Evolutionary conservation across 2,113 vertebrate genomes (phyloP).

Genomic region (Cochlearius cochlearius): DNA sequence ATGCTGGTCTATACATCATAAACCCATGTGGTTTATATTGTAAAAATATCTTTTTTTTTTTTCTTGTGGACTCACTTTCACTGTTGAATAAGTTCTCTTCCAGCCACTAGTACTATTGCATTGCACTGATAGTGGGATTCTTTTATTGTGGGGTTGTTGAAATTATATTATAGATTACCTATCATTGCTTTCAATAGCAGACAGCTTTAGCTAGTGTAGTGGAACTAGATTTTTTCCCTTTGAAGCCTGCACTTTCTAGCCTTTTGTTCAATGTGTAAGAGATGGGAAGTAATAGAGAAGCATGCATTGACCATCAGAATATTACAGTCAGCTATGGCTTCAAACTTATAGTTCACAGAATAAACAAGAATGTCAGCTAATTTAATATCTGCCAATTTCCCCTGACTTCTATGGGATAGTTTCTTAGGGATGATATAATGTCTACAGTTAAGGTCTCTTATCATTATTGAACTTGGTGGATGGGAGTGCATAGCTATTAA

Average conservation of each 20-base stretch:
- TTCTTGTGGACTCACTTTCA: neutral
- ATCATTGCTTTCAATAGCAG: neutral
- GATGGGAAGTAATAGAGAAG: neutral
- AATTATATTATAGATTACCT: constrained; percentile 37
- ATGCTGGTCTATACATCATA: neutral
- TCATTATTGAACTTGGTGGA: neutral
- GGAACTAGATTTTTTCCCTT: neutral
- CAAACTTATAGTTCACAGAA: neutral
- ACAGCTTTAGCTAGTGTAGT: neutral
- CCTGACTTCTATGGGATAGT: neutral
- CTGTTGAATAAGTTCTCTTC: neutral
- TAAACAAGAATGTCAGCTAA: neutral
- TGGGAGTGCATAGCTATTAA: neutral
- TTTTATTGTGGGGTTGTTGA: neutral
- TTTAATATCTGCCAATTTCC: neutral
- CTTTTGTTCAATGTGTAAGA: neutral
- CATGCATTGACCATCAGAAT: neutral
- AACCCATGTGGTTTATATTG: neutral
- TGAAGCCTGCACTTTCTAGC: neutral
- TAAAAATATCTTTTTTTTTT: neutral
- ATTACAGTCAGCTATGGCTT: neutral
- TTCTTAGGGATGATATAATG: neutral
- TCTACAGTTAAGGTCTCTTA: neutral
- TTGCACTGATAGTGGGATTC: neutral
- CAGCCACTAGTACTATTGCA: neutral